phyloP scores from a whole-genome alignment of 2,888 invertebrate genomes.

The Acleris holmiana region DNA sequence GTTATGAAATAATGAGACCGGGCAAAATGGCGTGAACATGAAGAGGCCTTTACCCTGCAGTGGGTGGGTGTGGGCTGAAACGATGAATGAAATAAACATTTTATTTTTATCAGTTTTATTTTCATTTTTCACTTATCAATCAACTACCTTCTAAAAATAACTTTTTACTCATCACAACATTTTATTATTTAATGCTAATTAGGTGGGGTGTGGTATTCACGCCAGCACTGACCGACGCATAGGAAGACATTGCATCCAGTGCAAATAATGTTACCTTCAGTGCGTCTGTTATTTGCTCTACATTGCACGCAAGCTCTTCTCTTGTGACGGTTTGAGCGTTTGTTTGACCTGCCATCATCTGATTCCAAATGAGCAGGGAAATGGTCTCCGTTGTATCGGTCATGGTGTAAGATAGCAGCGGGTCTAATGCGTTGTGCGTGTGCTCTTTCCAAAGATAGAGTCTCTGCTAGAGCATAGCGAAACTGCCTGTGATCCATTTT shows the following conservation, averaged over 20 bases:
- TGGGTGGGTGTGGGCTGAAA: too few relatives aligned
- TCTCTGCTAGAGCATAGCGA: slow-evolving; percentile 2
- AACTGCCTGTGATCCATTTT: slow-evolving; percentile 14
- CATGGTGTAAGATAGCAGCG: slow-evolving; percentile 22
- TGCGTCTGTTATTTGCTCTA: slow-evolving; percentile 19
- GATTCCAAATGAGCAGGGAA: slow-evolving; percentile 24
- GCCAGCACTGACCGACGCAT: slow-evolving; percentile 32
- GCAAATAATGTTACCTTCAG: slow-evolving; percentile 15
- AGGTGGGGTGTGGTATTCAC: slow-evolving; percentile 30
- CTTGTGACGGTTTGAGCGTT: slow-evolving; percentile 23
- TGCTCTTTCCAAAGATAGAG: slow-evolving; percentile 26
- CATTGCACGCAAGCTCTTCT: slow-evolving; percentile 32
- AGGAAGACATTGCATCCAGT: slow-evolving; percentile 25
- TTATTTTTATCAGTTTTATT: not conserved
- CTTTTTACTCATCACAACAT: not conserved
- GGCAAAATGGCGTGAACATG: too few relatives aligned
- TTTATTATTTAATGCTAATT: slow-evolving; percentile 3
- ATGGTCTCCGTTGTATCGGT: slow-evolving; percentile 28
- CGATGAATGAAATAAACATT: not conserved
- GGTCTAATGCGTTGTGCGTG: slow-evolving; percentile 14
- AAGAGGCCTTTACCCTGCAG: too few relatives aligned
- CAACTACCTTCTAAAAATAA: not conserved
- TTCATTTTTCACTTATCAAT: slow-evolving; percentile 1
- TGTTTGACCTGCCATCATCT: slow-evolving; percentile 11
- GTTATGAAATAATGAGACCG: too few relatives aligned